Percentiles rank a stretch among this genome's conserved stretches.
Evolutionary conservation across 2,888 invertebrate genomes (phyloP).

Genomic region (Chromoteleia sp.): DNA sequence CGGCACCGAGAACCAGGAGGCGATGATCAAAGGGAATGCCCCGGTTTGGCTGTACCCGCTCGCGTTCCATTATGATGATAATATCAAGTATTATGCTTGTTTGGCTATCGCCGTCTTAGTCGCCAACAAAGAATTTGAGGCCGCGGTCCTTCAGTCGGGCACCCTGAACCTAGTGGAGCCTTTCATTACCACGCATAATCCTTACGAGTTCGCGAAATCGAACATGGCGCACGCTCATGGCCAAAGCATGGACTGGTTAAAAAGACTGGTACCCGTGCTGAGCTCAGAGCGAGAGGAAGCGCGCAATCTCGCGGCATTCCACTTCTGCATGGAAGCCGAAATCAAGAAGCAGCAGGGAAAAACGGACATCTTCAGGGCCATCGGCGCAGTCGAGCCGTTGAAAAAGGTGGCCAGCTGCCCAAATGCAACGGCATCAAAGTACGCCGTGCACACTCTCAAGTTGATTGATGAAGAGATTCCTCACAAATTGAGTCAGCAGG

Average conservation of each 20-base stretch:
- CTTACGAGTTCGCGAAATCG: slow-evolving; percentile 96
- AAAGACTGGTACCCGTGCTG: slow-evolving; percentile 96
- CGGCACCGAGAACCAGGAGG: slow-evolving; percentile 98
- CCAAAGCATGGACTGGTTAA: slow-evolving; percentile 97
- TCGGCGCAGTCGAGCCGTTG: slow-evolving; percentile 97
- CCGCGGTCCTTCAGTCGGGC: slow-evolving; percentile 97
- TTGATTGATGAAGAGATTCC: slow-evolving; percentile 98
- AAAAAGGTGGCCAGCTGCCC: slow-evolving; percentile 99
- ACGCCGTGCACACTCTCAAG: slow-evolving; percentile 95
- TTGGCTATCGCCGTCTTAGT: slow-evolving; percentile 98
- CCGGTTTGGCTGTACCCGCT: slow-evolving; percentile 99
- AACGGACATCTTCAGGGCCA: slow-evolving; percentile 95
- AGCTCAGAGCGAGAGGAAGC: slow-evolving; percentile 98
- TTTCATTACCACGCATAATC: slow-evolving; percentile 97
- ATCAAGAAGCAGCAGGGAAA: slow-evolving; percentile 97
- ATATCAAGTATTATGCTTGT: slow-evolving; percentile 99
- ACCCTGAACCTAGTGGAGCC: slow-evolving; percentile 98
- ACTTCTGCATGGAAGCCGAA: slow-evolving; percentile 99
- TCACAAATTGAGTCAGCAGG: slow-evolving; percentile 98
- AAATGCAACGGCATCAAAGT: slow-evolving; percentile 98
- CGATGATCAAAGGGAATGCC: slow-evolving; percentile 97
- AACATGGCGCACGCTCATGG: slow-evolving; percentile 97
- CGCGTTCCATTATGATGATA: slow-evolving; percentile 98
- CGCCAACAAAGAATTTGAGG: slow-evolving; percentile 99
- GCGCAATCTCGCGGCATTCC: slow-evolving; percentile 98